Percentiles rank a stretch among this genome's conserved stretches.
phyloP scores from a whole-genome alignment of 2,113 vertebrate genomes.

The human region DNA sequence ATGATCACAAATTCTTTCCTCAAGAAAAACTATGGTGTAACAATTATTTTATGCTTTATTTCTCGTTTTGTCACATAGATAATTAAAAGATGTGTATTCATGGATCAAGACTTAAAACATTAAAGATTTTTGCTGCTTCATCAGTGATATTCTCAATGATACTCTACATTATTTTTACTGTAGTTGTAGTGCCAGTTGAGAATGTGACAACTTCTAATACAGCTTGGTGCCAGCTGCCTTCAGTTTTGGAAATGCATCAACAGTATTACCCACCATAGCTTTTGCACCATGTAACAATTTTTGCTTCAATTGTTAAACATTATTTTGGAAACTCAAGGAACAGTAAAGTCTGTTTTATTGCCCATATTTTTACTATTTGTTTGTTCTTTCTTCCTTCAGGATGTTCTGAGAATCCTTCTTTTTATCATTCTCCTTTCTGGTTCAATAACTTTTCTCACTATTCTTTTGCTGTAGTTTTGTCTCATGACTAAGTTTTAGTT shows the following conservation, averaged over 20 bases:
- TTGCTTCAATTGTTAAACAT: background rate
- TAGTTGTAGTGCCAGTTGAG: background rate
- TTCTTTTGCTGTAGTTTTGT: background rate
- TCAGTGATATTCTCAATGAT: background rate
- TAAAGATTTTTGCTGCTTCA: background rate
- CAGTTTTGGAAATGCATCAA: background rate
- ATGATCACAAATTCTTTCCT: background rate
- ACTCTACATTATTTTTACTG: background rate
- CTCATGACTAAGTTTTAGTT: background rate
- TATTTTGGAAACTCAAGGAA: background rate
- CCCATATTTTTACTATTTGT: background rate
- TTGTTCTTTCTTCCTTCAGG: background rate
- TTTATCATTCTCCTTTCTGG: background rate
- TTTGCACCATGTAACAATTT: background rate
- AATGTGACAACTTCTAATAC: background rate
- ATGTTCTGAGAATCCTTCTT: background rate
- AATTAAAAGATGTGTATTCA: background rate
- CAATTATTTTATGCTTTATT: background rate
- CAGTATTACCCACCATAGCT: background rate
- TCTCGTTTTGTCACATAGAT: background rate
- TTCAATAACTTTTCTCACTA: background rate
- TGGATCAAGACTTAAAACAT: background rate
- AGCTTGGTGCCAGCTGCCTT: background rate
- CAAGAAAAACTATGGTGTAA: background rate
- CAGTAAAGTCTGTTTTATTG: background rate